phyloP scores from a whole-genome alignment of 1,140 invertebrate genomes.

The Heliothis virescens region DNA sequence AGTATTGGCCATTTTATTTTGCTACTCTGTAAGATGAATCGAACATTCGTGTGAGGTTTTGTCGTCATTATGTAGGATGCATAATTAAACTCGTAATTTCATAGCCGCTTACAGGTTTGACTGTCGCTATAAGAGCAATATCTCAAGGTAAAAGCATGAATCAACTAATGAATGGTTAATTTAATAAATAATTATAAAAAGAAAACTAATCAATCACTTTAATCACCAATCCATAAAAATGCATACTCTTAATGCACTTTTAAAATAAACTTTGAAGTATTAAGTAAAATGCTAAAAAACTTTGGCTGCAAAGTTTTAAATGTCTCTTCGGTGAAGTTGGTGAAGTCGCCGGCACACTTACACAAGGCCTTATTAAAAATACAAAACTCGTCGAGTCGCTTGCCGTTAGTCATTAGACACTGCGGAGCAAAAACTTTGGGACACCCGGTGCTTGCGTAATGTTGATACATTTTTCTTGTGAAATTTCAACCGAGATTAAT shows the following conservation, averaged over 20 bases:
- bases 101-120: no score
- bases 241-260: slow-evolving; percentile 9
- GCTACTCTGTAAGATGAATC: neutral
- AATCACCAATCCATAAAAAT: neutral
- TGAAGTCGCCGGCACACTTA: slow-evolving; percentile 35
- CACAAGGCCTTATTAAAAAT: slow-evolving; percentile 55
- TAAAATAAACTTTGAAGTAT: slow-evolving; percentile 21
- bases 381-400: slow-evolving; percentile 51
- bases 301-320: slow-evolving; percentile 43
- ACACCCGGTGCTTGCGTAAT: slow-evolving; percentile 49
- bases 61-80: no score
- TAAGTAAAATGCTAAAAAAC: slow-evolving; percentile 33
- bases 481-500: slow-evolving; percentile 51
- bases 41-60: neutral
- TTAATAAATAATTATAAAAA: no score
- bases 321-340: slow-evolving; percentile 43
- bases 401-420: slow-evolving; percentile 51
- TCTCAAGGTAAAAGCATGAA: no score
- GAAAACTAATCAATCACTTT: neutral
- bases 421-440: slow-evolving; percentile 46
- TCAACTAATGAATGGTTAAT: no score
- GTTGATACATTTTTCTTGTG: slow-evolving; percentile 52
- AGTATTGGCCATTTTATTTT: slow-evolving; percentile 33
- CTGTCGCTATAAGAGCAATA: no score
- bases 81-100: no score